Evolutionary conservation across 2,888 invertebrate species (phyloP), one percentile per base, ranked within the genome.

Genomic region (Chrysina gloriosa): DNA sequence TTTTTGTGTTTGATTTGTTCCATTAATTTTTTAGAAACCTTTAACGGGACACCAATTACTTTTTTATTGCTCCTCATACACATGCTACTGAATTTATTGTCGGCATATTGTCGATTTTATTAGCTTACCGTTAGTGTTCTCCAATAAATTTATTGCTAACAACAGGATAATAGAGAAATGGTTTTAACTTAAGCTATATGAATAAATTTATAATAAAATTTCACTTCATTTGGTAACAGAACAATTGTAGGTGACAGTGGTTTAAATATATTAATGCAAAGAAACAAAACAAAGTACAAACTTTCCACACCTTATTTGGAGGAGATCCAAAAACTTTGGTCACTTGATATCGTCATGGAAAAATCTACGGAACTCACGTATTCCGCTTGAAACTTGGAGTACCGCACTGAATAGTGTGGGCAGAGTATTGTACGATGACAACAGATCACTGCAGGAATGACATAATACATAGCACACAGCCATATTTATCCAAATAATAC

Each of bases 1-100:
- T 39, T 39, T 58, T 58, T 58, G 58, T 16, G 25, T 58, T 58
- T 58, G 58, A 58, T 58, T 39, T 58, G 58, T 39, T 58, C 58
- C 58, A 58, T 58, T 39, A 58, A 58, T 39, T 39, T 58, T 39
- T 39, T 56, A 56, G 54, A 21, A 21, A 1, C 11, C 56, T 23
- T 36, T 56, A 25, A 11, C 14, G 23, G 39, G 23, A 58, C 11
- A 25, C 14, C 39, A 27, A 42, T 58, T 42, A 39, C 58, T 39
- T 39, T 58, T 58, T 58, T 58, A 39, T 39, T 58, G 19, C 21
- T 47, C 47, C 21, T n/a, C 21, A 47, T 47, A 47, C 47, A 47
- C 21, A 21, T 58, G 39, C 11, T 39, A 14, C 39, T 58, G 27
- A 25, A 58, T 58, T 39, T 42, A 58, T 27, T 25, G 58, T 39